phyloP scores from a whole-genome alignment of 2,113 vertebrate species.

The Saguinus midas region DNA sequence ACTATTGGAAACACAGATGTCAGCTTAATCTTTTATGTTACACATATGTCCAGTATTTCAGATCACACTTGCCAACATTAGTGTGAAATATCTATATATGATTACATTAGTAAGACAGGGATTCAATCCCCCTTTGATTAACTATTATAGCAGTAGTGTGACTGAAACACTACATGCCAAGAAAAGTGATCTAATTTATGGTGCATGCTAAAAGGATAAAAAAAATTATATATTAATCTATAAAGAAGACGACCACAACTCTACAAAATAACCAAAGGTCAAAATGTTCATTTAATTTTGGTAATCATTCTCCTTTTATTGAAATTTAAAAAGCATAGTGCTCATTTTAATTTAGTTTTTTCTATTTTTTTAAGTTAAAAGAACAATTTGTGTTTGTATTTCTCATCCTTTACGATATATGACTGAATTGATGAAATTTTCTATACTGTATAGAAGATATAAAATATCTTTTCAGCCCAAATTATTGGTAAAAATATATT shows the following conservation, averaged over 20 bases:
- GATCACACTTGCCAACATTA: conserved; percentile 66
- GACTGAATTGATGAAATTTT: not conserved
- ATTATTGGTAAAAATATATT: not conserved
- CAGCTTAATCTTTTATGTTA: conserved; percentile 62
- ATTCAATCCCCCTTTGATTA: conserved; percentile 31
- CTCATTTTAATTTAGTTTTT: not conserved
- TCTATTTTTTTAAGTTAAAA: not conserved
- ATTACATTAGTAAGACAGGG: conserved; percentile 53
- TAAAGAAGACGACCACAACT: not conserved
- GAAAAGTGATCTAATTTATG: conserved; percentile 24
- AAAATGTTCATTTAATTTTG: not conserved
- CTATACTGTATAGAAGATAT: not conserved
- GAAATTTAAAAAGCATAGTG: not conserved
- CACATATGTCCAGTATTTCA: conserved; percentile 67
- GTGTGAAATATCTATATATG: conserved; percentile 64
- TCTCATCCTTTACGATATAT: not conserved
- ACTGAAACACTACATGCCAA: conserved; percentile 42
- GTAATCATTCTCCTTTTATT: not conserved
- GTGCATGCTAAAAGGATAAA: not conserved
- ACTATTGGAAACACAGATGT: conserved; percentile 57
- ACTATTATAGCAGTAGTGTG: conserved; percentile 24
- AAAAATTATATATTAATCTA: not conserved
- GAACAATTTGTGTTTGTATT: not conserved
- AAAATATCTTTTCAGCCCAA: not conserved
- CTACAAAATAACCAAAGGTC: not conserved